Conservation (phyloP, 64 coral and sea anemone species). For the Montipora foliosa region DNA sequence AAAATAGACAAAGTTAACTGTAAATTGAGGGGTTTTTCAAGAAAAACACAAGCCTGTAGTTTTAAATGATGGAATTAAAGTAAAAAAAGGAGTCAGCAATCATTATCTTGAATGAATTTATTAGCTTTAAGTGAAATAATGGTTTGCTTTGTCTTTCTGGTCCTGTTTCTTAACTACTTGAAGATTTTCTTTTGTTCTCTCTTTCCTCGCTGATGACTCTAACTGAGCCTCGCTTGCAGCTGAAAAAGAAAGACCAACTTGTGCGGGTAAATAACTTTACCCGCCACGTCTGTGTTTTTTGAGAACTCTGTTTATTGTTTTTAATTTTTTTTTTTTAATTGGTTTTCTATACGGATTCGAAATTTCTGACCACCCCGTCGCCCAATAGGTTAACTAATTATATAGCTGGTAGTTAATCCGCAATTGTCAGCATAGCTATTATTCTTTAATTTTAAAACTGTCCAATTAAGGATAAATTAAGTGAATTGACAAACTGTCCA, state of each 20-base stretch:
- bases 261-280: neutral
- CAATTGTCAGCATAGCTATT: too few relatives aligned
- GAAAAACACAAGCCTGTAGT: neutral
- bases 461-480: too few relatives aligned
- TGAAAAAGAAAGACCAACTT: neutral
- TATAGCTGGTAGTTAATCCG: too few relatives aligned
- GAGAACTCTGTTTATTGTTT: neutral
- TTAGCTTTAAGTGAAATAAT: neutral
- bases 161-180: neutral
- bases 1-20: neutral
- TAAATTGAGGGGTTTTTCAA: neutral
- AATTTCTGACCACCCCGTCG: too few relatives aligned
- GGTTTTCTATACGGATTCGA: too few relatives aligned
- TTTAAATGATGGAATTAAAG: neutral
- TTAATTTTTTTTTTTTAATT: too few relatives aligned
- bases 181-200: neutral
- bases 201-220: neutral
- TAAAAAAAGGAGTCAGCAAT: neutral
- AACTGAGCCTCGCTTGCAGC: neutral
- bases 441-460: too few relatives aligned
- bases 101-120: neutral
- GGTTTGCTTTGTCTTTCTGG: neutral
- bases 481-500: too few relatives aligned
- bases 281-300: neutral
- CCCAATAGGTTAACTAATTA: too few relatives aligned